These are phyloP conservation scores for Himalopsyche tibetana DNA, from an alignment of 2,888 invertebrate species.

Conservation along the genomic window DNA sequence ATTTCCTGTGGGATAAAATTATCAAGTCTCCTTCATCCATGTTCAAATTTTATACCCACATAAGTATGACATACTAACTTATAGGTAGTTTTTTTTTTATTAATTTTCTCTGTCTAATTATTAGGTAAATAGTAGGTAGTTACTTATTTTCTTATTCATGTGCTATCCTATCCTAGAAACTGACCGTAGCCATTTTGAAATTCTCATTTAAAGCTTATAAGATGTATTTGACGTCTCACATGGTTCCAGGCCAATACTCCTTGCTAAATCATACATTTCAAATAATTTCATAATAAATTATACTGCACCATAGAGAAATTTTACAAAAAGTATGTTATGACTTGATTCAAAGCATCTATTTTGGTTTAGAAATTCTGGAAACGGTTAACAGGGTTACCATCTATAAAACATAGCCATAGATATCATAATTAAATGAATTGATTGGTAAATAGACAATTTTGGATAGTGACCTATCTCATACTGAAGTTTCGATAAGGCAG, in stretches of 20 bases:
- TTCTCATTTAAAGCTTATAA: slow-evolving; percentile 18
- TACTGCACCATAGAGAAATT: no score
- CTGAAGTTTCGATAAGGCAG: no score
- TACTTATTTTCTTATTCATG: slow-evolving; percentile 26
- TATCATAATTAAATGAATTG: no score
- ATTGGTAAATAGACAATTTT: no score
- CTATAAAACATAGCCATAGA: no score
- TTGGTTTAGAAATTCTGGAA: no score
- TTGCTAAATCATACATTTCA: slow-evolving; percentile 20
- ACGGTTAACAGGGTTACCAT: no score
- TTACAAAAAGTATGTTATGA: no score
- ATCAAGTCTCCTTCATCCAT: slow-evolving; percentile 17
- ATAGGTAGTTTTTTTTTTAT: slow-evolving; percentile 19
- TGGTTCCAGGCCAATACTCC: background rate
- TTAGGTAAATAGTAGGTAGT: slow-evolving; percentile 7
- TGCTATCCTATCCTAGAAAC: slow-evolving; percentile 21
- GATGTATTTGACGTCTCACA: background rate
- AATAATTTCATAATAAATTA: no score
- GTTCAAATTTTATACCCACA: background rate
- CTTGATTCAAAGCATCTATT: no score
- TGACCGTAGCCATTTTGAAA: background rate
- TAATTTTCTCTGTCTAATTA: slow-evolving; percentile 26
- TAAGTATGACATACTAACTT: slow-evolving; percentile 4
- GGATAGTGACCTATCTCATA: no score
- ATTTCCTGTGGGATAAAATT: slow-evolving; percentile 20